phyloP scores from a whole-genome alignment of 2,113 vertebrate species.

The Orientallactaga bullata region DNA sequence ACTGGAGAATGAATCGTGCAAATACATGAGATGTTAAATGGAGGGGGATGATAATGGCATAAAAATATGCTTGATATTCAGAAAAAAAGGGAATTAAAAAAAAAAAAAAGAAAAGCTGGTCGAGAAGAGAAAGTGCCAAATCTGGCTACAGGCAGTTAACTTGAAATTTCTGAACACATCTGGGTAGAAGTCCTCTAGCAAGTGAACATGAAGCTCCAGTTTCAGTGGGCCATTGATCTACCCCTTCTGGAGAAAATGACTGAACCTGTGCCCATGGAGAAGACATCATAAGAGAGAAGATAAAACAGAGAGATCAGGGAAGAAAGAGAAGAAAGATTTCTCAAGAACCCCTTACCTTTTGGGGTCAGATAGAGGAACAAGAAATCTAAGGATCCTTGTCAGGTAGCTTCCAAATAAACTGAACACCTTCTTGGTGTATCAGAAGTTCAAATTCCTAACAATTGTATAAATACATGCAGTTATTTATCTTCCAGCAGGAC shows the following conservation, averaged over 20 bases:
- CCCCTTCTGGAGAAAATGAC: neutral
- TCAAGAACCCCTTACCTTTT: slow-evolving; percentile 31
- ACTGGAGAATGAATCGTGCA: neutral
- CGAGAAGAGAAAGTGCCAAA: neutral
- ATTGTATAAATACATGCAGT: slow-evolving; percentile 59
- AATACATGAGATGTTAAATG: neutral
- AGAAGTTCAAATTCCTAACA: slow-evolving; percentile 74
- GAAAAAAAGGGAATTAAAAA: no score
- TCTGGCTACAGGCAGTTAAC: neutral
- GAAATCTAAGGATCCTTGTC: slow-evolving; percentile 53
- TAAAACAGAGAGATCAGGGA: slow-evolving; percentile 10
- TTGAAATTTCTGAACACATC: neutral
- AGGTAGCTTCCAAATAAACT: slow-evolving; percentile 50
- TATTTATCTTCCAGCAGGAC: slow-evolving; percentile 57
- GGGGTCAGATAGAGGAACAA: slow-evolving; percentile 29
- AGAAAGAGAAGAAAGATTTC: slow-evolving; percentile 17
- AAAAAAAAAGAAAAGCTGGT: neutral
- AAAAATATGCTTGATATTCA: neutral
- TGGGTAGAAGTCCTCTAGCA: neutral
- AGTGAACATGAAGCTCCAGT: no score
- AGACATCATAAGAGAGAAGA: slow-evolving; percentile 26
- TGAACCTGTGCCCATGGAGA: neutral
- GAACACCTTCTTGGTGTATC: slow-evolving; percentile 55
- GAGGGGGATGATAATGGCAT: neutral
- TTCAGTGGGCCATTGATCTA: neutral